A percentile compares a stretch with the other conserved stretches of the same genome.
These are phyloP conservation scores for Charadrius vociferus DNA, from an alignment of 2,113 vertebrate species.

Conservation along the genomic window DNA sequence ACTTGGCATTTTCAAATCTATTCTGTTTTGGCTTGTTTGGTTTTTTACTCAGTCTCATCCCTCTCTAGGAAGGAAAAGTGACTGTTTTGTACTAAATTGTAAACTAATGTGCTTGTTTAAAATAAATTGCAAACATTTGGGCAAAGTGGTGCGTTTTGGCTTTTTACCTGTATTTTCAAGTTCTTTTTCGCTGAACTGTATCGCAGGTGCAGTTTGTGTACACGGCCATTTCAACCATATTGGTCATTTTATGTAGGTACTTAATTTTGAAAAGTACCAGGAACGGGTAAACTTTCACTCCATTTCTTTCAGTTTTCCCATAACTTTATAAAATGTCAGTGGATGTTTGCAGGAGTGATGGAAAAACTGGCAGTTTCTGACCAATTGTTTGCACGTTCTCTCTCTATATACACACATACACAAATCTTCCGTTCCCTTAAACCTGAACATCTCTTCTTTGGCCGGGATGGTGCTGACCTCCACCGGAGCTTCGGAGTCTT, in stretches of 20 bases:
- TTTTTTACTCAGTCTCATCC: not conserved
- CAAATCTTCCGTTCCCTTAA: not conserved
- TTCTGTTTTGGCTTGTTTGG: not conserved
- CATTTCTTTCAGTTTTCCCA: not conserved
- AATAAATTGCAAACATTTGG: constrained; percentile 54
- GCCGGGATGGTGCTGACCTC: not conserved
- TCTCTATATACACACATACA: fast-evolving
- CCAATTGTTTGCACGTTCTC: not conserved
- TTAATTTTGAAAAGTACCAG: not conserved
- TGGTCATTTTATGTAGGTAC: not conserved
- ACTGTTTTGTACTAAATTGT: constrained; percentile 71
- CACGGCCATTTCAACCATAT: fast-evolving
- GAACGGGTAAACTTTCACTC: not conserved
- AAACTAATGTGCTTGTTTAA: constrained; percentile 60
- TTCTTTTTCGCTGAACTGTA: not conserved
- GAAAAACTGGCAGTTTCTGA: not conserved
- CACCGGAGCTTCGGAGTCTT: no score
- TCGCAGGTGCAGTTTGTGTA: fast-evolving
- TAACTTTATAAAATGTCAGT: not conserved
- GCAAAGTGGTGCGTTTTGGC: not conserved
- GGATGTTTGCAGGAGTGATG: not conserved
- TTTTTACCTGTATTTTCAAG: not conserved
- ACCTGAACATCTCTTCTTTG: no score
- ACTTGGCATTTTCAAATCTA: not conserved
- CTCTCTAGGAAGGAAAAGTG: constrained; percentile 30